These are phyloP conservation scores for Mesocentrotus franciscanus DNA, from an alignment of 53 echinoderm and acorn worm genomes.

Conservation along the genomic window DNA sequence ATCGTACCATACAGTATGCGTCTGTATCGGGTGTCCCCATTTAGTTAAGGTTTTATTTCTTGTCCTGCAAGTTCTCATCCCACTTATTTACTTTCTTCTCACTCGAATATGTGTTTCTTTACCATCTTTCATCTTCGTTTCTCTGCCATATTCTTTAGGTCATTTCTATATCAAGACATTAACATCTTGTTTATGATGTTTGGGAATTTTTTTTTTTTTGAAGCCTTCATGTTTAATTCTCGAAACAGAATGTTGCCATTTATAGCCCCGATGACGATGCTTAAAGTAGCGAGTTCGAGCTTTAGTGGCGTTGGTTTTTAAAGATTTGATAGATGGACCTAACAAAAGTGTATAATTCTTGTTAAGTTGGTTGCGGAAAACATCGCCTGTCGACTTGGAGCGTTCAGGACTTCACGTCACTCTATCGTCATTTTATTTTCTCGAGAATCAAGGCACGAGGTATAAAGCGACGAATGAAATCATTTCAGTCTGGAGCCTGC, in stretches of 20 bases:
- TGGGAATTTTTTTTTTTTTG: neutral
- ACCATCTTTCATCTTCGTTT: neutral
- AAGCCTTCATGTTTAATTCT: neutral
- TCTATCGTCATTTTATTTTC: neutral
- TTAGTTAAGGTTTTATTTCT: too few relatives aligned
- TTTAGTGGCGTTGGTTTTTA: too few relatives aligned
- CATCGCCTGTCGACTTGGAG: neutral
- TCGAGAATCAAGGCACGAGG: neutral
- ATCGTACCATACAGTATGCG: too few relatives aligned
- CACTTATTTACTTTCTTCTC: too few relatives aligned
- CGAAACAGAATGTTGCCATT: neutral
- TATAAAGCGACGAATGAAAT: neutral
- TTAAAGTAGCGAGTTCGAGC: too few relatives aligned
- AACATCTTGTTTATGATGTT: neutral
- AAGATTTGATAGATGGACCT: too few relatives aligned
- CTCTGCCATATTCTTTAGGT: neutral
- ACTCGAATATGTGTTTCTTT: too few relatives aligned
- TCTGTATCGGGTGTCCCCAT: too few relatives aligned
- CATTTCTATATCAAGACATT: neutral
- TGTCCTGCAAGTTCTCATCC: too few relatives aligned
- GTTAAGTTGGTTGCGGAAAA: neutral
- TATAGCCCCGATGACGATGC: too few relatives aligned
- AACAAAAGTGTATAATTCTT: neutral
- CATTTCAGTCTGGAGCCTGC: neutral
- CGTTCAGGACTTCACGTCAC: neutral